A percentile compares a stretch with the other conserved stretches of the same genome.
Evolutionary conservation across 2,888 invertebrate species (phyloP).

Genomic region (Watsonalla cultraria): DNA sequence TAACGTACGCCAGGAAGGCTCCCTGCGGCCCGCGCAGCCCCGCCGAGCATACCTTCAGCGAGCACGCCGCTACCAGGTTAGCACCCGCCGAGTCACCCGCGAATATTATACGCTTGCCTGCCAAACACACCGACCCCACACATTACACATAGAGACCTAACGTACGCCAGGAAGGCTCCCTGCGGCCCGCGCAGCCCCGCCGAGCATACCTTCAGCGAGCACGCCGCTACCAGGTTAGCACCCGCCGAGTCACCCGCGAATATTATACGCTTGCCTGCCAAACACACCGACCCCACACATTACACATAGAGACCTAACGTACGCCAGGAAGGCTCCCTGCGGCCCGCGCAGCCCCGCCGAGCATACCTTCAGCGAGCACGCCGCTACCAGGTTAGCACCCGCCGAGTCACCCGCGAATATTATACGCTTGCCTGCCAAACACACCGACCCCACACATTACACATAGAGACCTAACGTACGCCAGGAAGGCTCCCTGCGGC

Average conservation of each 20-base stretch:
- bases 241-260: slow-evolving; percentile 97
- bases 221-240: slow-evolving; percentile 92
- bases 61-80: slow-evolving; percentile 90
- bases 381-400: slow-evolving; percentile 94
- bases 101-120: slow-evolving; percentile 82
- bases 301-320: slow-evolving; percentile 55
- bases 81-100: slow-evolving; percentile 98
- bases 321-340: slow-evolving; percentile 93
- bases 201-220: slow-evolving; percentile 87
- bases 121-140: not conserved
- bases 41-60: slow-evolving; percentile 86
- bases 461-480: too few relatives aligned
- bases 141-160: not conserved
- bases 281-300: not conserved
- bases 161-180: slow-evolving; percentile 94
- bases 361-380: slow-evolving; percentile 87
- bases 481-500: slow-evolving; percentile 93
- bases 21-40: slow-evolving; percentile 91
- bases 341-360: slow-evolving; percentile 88
- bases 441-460: not conserved
- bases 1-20: slow-evolving; percentile 89
- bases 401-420: slow-evolving; percentile 95
- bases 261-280: slow-evolving; percentile 80
- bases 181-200: slow-evolving; percentile 88
- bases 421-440: slow-evolving; percentile 77